A percentile compares a stretch with the other conserved stretches of the same genome.
These are phyloP conservation scores for Carettochelys insculpta DNA, from an alignment of 2,113 vertebrate genomes.

Conservation along the genomic window DNA sequence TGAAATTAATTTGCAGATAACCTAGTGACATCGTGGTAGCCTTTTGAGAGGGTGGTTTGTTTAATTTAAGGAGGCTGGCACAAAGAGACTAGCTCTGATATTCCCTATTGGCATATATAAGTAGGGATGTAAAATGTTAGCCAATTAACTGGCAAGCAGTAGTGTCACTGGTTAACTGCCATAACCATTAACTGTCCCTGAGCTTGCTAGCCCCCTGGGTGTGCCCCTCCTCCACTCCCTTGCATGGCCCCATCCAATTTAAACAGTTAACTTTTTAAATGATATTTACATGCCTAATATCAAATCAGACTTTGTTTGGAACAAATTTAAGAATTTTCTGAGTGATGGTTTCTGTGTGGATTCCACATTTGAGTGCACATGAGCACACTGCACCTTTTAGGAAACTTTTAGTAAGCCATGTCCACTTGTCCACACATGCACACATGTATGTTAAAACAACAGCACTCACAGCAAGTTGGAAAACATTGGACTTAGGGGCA, in stretches of 20 bases:
- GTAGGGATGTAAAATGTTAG: no score
- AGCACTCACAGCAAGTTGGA: no score
- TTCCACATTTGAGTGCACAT: background rate
- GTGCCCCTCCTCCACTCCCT: no score
- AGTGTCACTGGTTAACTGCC: no score
- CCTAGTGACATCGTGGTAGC: background rate
- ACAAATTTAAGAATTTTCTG: background rate
- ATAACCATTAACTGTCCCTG: no score
- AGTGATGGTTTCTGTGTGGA: background rate
- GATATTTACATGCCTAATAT: no score
- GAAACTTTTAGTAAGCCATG: background rate
- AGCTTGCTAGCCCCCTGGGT: no score
- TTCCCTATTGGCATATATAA: background rate
- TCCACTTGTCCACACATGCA: background rate
- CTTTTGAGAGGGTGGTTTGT: background rate
- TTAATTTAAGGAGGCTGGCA: background rate
- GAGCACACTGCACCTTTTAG: background rate
- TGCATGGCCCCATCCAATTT: no score
- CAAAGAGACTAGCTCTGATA: background rate
- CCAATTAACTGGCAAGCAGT: no score
- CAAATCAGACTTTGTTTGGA: background rate
- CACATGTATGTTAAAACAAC: background rate
- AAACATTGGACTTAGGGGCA: no score
- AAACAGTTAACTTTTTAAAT: no score
- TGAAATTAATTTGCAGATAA: rapidly evolving